Evolutionary conservation across 2,888 invertebrate species (phyloP).

Genomic region (Drosophila robusta): DNA sequence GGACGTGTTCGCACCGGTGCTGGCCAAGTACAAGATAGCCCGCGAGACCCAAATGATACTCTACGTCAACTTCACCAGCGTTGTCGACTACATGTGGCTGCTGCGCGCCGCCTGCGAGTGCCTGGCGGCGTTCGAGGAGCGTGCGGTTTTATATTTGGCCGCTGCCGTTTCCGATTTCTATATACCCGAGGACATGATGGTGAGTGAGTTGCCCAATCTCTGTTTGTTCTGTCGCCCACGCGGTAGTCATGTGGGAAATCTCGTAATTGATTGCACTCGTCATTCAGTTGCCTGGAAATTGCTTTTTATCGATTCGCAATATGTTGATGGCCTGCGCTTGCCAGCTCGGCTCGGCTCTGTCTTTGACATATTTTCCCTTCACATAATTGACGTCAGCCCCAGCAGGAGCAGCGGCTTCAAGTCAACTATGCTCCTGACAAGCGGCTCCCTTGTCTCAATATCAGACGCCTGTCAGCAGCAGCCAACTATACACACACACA

Average conservation of each 20-base stretch:
- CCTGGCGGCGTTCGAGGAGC: constrained; percentile 88
- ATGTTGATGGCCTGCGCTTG: constrained; percentile 54
- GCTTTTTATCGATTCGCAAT: constrained; percentile 74
- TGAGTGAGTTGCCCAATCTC: constrained; percentile 84
- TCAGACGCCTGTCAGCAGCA: constrained; percentile 24
- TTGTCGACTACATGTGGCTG: constrained; percentile 97
- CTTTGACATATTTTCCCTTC: constrained; percentile 55
- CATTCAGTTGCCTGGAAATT: constrained; percentile 68
- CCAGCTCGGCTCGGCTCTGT: constrained; percentile 28
- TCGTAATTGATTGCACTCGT: constrained; percentile 77
- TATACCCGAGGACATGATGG: constrained; percentile 96
- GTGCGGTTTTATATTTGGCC: constrained; percentile 95
- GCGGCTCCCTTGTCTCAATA: constrained; percentile 13
- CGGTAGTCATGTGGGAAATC: constrained; percentile 70
- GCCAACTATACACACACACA: background rate
- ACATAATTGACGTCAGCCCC: constrained; percentile 66
- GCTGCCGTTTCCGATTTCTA: constrained; percentile 99
- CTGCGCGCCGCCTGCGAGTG: constrained; percentile 93
- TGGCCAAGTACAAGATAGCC: constrained; percentile 92
- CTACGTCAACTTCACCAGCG: constrained; percentile 92
- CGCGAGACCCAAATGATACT: constrained; percentile 90
- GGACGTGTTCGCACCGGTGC: constrained; percentile 89
- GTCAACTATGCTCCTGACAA: constrained; percentile 37
- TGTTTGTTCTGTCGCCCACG: background rate
- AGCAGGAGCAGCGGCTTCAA: constrained; percentile 32